phyloP scores from a whole-genome alignment of 2,797 vertebrate species.

The Clarias platycephalus region DNA sequence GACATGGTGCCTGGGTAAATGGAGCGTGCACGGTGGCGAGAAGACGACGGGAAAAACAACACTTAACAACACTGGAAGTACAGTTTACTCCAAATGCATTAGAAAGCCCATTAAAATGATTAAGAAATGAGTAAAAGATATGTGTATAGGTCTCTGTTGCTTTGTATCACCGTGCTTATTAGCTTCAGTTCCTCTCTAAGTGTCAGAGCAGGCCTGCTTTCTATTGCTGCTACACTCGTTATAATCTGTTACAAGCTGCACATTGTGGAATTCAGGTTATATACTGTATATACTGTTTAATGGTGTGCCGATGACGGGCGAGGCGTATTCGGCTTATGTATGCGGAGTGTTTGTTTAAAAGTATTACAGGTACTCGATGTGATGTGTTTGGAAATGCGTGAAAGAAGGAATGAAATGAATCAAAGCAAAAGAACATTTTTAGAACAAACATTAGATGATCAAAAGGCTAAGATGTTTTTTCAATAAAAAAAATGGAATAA shows the following conservation, averaged over 20 bases:
- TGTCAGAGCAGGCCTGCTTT: neutral
- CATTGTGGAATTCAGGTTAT: neutral
- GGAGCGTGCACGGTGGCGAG: conserved; percentile 21
- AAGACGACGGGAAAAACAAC: neutral
- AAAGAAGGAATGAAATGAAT: neutral
- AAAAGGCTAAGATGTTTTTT: neutral
- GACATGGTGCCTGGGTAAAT: conserved; percentile 27
- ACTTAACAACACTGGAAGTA: neutral
- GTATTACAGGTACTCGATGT: neutral
- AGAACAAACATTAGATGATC: neutral
- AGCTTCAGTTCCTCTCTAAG: neutral
- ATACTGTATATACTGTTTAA: neutral
- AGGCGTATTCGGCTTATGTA: conserved; percentile 17
- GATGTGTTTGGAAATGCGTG: neutral
- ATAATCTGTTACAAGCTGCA: neutral
- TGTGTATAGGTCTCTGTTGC: neutral
- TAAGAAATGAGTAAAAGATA: neutral
- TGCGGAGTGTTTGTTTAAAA: conserved; percentile 14
- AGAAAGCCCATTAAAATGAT: neutral
- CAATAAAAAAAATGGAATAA: neutral
- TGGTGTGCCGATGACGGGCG: neutral
- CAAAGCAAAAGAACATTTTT: neutral
- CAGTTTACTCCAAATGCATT: neutral
- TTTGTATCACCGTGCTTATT: neutral
- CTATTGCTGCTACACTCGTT: neutral